Conservation (phyloP, 64 coral and sea anemone species). For the Actinia tenebrosa region DNA sequence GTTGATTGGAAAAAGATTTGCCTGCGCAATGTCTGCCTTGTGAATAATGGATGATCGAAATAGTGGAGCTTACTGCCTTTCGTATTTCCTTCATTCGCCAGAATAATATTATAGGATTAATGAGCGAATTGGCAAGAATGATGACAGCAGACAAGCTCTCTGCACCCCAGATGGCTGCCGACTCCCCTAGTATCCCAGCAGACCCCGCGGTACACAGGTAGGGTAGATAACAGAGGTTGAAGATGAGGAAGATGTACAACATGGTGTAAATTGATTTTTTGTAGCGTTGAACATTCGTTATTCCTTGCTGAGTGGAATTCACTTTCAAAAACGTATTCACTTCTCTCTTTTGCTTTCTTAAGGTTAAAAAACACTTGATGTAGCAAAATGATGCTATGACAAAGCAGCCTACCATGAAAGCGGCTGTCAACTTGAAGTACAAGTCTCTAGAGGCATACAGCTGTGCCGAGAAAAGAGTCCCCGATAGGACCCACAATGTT, state of each 20-base stretch:
- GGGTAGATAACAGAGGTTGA: conserved; percentile 39
- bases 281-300: conserved; percentile 24
- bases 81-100: conserved; percentile 53
- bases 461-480: neutral
- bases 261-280: conserved; percentile 37
- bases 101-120: conserved; percentile 54
- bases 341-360: neutral
- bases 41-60: no score
- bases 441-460: conserved; percentile 24
- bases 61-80: neutral
- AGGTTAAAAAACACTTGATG: conserved; percentile 8
- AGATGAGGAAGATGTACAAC: conserved; percentile 34
- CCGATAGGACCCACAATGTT: neutral
- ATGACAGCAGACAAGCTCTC: conserved; percentile 23
- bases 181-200: conserved; percentile 18
- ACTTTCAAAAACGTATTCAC: neutral
- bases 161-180: conserved; percentile 6
- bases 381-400: conserved; percentile 37
- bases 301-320: neutral
- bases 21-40: no score
- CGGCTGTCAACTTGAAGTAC: conserved; percentile 4
- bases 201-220: conserved; percentile 3
- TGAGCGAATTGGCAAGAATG: conserved; percentile 17
- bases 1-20: no score
- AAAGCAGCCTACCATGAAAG: conserved; percentile 20